phyloP scores from a whole-genome alignment of 2,113 vertebrate genomes.

The Cheirogaleus medius region DNA sequence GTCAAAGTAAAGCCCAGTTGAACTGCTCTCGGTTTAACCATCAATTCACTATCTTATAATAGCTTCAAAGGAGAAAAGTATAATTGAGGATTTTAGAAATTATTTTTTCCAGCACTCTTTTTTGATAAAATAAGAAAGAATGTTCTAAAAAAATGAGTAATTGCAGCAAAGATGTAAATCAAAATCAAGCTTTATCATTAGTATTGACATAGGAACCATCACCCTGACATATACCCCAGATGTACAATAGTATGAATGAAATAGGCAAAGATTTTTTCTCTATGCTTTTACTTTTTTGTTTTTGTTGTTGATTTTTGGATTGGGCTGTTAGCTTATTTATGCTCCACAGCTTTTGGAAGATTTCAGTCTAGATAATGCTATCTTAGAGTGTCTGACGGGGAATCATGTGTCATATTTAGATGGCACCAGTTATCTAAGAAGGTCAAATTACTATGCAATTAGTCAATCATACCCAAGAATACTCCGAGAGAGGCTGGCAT shows the following conservation, averaged over 20 bases:
- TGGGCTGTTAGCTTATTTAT: background rate
- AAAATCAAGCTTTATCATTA: background rate
- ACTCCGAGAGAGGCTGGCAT: background rate
- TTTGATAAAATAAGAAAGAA: background rate
- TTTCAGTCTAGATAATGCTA: background rate
- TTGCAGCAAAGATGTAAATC: background rate
- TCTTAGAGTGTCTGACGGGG: background rate
- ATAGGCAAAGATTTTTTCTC: background rate
- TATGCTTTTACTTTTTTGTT: background rate
- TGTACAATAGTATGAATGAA: background rate
- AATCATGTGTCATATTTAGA: background rate
- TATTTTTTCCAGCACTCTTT: background rate
- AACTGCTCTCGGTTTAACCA: background rate
- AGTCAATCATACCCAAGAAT: background rate
- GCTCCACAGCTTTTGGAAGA: background rate
- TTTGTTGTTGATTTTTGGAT: background rate
- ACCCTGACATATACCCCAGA: background rate
- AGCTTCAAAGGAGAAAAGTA: background rate
- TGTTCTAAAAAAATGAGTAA: background rate
- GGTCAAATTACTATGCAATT: slow-evolving; percentile 14
- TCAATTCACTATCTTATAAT: background rate
- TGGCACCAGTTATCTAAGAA: background rate
- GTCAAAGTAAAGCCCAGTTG: background rate
- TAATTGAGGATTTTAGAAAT: background rate
- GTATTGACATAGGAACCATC: background rate